Evolutionary conservation across 2,888 invertebrate species (phyloP), one percentile per base, ranked within the genome.

Genomic region (Aphidoletes aphidimyza): DNA sequence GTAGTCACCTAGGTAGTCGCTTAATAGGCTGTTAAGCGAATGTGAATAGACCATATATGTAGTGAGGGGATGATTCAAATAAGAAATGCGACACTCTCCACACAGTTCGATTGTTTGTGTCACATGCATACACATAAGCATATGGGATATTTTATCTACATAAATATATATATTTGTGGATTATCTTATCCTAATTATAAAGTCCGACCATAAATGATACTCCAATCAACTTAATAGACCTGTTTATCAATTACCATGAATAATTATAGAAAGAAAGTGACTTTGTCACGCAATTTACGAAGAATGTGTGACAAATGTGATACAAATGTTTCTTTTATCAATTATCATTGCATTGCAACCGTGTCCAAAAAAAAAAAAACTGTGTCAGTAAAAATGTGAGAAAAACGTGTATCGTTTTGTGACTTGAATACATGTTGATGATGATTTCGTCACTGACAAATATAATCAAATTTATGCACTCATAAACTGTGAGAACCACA

Each of bases 401-500:
- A 30, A 69, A 69, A 47, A 5, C 19, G 19, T 47, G 17, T n/a
- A n/a, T n/a, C n/a, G n/a, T n/a, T n/a, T 9, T 14, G 47, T 19
- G 47, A 47, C 9, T 47, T 19, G 47, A 54, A 22, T 47, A 19
- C 3, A 22, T 54, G 47, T 54, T 22, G n/a, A 5, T 5, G n/a
- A 54, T 22, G 22, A 54, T 22, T 54, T 54, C 39, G 11, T 39
- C 39, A 39, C n/a, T n/a, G n/a, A n/a, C n/a, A 22, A 54, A 54
- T 54, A 0, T 6, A 34, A 17, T 69, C 34, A 69, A 69, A 69
- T 30, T 69, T 69, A 69, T 69, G 69, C 69, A 30, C 69, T 69
- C 69, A 69, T 22, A 54, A 54, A 17, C 22, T 3, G 54, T 54
- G 11, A 54, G 54, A 54, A 54, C 54, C n/a, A 26, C 54, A 54